Evolutionary conservation across 2,113 vertebrate species (phyloP).

Genomic region (Paradisaea rubra): DNA sequence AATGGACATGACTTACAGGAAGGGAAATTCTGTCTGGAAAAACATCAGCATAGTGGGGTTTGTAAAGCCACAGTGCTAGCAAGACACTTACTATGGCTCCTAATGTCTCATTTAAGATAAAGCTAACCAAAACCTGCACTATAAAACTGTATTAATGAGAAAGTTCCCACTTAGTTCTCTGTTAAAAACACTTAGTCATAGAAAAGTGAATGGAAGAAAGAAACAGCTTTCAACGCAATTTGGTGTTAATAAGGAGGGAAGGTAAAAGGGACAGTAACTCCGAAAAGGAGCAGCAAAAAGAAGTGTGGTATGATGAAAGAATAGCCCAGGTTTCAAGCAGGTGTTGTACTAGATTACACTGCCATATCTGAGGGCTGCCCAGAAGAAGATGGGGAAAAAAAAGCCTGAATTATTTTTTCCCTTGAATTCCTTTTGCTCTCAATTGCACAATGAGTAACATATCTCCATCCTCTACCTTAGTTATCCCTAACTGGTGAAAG

Average conservation of each 20-base stretch:
- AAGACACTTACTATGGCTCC: background rate
- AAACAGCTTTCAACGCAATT: background rate
- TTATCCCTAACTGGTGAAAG: background rate
- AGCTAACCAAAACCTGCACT: background rate
- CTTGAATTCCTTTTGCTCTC: background rate
- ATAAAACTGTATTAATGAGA: background rate
- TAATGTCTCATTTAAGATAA: background rate
- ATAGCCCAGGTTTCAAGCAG: background rate
- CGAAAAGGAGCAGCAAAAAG: background rate
- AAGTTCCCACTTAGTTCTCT: background rate
- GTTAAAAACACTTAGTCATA: background rate
- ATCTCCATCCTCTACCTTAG: background rate
- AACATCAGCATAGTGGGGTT: background rate
- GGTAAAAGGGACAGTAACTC: background rate
- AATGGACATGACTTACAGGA: background rate
- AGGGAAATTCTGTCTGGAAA: background rate
- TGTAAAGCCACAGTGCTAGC: background rate
- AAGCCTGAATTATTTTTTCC: background rate
- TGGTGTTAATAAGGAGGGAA: background rate
- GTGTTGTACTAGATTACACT: background rate
- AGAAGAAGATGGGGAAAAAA: accelerated
- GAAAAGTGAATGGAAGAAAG: background rate
- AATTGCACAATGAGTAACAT: background rate
- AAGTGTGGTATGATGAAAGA: background rate
- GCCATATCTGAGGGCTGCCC: background rate